Base-by-base conservation (phyloP, 1,140 invertebrate species). In the Drosophila suzukii region DNA sequence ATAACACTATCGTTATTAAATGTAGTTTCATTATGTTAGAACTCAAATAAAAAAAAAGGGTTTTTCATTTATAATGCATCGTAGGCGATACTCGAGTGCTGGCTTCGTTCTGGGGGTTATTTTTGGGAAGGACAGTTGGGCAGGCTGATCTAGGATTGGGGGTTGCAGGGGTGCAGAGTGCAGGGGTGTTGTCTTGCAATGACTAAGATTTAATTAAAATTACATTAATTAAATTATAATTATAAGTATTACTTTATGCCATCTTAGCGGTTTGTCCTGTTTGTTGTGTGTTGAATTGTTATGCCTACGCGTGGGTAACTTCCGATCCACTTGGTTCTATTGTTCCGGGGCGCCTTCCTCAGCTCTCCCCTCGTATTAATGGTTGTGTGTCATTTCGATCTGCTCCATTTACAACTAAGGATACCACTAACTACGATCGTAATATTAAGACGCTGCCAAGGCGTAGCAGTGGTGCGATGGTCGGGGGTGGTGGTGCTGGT, bases 141-240 rank as follows among this genome's bases (percentile, higher is more conserved):
- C 1, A 2, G 27, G n/a, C 13, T 51, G 27, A 8, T 50, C 11
- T 13, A 15, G 57, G 43, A 17, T 43, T n/a, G 49, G 38, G n/a
- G n/a, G 15, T 17, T 57, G 27, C n/a, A 4, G 17, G 27, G 54
- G 73, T 32, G 49, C 7, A 2, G 36, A 24, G 12, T 46, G 44
- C 11, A 39, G 30, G 50, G 50, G 47, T 13, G 43, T 54, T 51
- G 58, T 75, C 44, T 77, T 78, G 75, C 74, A 76, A 62, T 71
- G 75, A 78, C 75, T 78, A 78, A 78, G 60, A 77, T 78, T 78
- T 78, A 78, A 78, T 78, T 78, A 77, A 78, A 77, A 78, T 78
- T 71, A 77, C 61, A 77, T 78, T 78, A 62, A 77, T 78, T 78
- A 77, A 78, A 78, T 78, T 78, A 62, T 46, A 77, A 71, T 78